Evolutionary conservation across 2,113 vertebrate genomes (phyloP), one percentile per base, ranked within the genome.

Genomic region (Capreolus pygargus): DNA sequence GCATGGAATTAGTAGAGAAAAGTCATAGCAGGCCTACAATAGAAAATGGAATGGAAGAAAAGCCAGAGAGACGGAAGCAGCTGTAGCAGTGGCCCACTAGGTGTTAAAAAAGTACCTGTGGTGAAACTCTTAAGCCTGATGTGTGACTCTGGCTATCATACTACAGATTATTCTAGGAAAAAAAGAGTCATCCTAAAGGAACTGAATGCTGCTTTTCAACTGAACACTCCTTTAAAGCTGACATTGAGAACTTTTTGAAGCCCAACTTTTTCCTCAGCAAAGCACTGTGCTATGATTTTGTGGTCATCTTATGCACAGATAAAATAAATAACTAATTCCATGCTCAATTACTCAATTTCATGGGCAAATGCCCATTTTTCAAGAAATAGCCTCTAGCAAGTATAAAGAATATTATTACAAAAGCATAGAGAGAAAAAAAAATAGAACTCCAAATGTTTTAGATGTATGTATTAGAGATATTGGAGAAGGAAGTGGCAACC

Each of bases 321-420:
- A 81, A 58, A 87, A 30, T 95, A 91, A 88, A 36, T 79, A 43
- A 74, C 10, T 39, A 94, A 96, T 70, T 86, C n/a, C 81, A 67
- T 67, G 33, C 4, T 93, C 54, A 76, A 60, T 95, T 61, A 57
- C 27, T 89, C n/a, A 88, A 88, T 83, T 92, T 92, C 58, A 82
- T 54, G 43, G 25, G 3, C 11, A 87, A 84, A 27, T 78, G 45
- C 7, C 36, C 23, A 54, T 79, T 79, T 94, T 94, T 6, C 1
- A 94, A 89, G 25, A 87, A 96, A 60, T 47, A 61, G 16, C 7
- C 16, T 57, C 39, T 74, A 93, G 15, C 45, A 88, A 19, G 67
- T 86, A 27, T 82, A 85, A 57, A 64, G 7, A 74, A 39, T 79
- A 67, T 74, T 86, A 86, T 55, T 89, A 79, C 8, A 88, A 55